These are phyloP conservation scores for Xyliphius kryptos DNA, from an alignment of 2,113 vertebrate species.

Conservation along the genomic window DNA sequence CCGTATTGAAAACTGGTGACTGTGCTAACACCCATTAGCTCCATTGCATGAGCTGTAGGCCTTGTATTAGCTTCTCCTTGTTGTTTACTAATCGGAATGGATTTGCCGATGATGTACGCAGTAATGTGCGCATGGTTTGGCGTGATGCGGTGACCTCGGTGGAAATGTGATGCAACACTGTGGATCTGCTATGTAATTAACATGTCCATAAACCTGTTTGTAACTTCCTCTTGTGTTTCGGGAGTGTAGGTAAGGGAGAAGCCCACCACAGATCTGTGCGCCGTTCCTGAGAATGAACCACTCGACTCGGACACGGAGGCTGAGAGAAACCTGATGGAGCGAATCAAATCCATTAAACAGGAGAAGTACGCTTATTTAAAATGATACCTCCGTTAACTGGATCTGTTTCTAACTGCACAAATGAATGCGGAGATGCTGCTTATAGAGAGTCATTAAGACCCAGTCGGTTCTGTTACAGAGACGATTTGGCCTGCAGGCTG, in stretches of 20 bases:
- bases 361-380: too few species aligned
- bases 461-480: constrained; percentile 73
- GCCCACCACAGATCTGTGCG: constrained; percentile 56
- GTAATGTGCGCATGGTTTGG: too few species aligned
- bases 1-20: too few species aligned
- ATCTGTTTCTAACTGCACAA: too few species aligned
- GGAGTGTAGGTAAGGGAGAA: constrained; percentile 65
- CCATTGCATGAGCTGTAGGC: constrained; percentile 3
- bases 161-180: too few species aligned
- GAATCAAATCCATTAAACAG: constrained; percentile 91
- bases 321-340: constrained; percentile 80
- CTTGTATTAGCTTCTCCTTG: not conserved
- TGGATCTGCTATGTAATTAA: too few species aligned
- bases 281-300: constrained; percentile 73
- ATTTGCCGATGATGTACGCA: too few species aligned
- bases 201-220: too few species aligned
- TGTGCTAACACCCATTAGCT: not conserved
- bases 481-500: constrained; percentile 86
- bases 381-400: too few species aligned
- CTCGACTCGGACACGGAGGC: constrained; percentile 67
- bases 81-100: constrained; percentile 12
- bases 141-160: too few species aligned
- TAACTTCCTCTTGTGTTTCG: constrained; percentile 40
- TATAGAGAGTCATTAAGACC: too few species aligned
- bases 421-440: too few species aligned